Base-by-base conservation (phyloP, 2,113 vertebrate genomes). In the Microcebus tavaratra region DNA sequence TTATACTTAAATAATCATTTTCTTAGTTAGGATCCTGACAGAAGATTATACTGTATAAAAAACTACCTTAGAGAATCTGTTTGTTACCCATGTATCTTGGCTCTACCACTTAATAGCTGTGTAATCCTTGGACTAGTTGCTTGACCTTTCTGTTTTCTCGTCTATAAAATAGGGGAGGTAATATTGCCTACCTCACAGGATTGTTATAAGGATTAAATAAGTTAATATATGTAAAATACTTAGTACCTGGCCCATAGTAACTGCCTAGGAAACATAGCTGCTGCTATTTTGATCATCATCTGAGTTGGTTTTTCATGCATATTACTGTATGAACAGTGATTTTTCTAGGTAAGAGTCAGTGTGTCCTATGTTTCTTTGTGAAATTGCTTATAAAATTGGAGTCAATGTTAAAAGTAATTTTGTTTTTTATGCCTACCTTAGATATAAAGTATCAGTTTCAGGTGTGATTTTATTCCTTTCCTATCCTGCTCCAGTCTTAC, bases 1-100 rank as follows among this genome's bases (percentile, higher is more conserved):
- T 80, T 92, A 63, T 42, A 50, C 39, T 72, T 88, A 73, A 50
- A 88, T 91, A 92, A 55, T 86, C n/a, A 96, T 81, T 94, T 89
- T n/a, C 39, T 93, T 95, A 68, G 72, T 94, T 79, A 55, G 42
- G 20, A 45, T 72, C 48, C n/a, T 95, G 14, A 76, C 68, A 53
- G n/a, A 80, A 81, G 36, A 14, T 92, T 96, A 90, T 21, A 76
- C 70, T 29, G 72, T 68, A 34, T n/a, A 70, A 90, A 85, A 50
- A 91, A 75, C 17, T 76, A 20, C 53, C n/a, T 59, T 68, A 61
- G 78, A 79, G 50, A 83, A 59, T 90, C 59, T 57, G 27, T 88
- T 55, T 94, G 27, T 85, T 67, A 82, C 31, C 2, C 5, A 8
- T 13, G 36, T 59, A 29, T 93, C 59, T 83, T 68, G 63, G 34